Evolutionary conservation across 2,888 invertebrate species (phyloP).

Genomic region (Idaea dimidiata): DNA sequence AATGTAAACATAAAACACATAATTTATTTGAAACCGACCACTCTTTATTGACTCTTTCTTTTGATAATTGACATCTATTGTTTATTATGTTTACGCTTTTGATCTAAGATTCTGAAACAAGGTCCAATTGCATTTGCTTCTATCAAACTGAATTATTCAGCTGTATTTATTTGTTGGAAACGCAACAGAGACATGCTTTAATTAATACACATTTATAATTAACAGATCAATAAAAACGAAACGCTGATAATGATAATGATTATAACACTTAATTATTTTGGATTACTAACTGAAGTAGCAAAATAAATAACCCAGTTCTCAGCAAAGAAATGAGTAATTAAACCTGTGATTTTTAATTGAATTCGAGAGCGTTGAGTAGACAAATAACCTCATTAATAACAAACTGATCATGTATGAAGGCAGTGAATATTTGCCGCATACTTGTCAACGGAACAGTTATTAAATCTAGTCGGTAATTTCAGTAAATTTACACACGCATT

Average conservation of each 20-base stretch:
- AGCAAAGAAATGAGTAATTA: not conserved
- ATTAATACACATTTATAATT: not conserved
- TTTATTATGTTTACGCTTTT: no score
- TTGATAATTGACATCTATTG: no score
- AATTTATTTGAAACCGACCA: no score
- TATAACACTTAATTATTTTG: not conserved
- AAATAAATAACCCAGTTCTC: conserved; percentile 1
- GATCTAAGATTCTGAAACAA: no score
- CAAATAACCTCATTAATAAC: not conserved
- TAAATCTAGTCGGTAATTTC: not conserved
- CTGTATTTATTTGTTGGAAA: not conserved
- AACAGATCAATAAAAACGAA: not conserved
- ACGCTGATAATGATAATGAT: not conserved
- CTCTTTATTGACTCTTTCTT: no score
- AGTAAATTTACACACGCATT: not conserved
- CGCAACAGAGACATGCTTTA: not conserved
- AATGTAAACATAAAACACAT: no score
- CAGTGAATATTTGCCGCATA: not conserved
- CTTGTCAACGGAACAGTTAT: not conserved
- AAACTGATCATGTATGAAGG: not conserved
- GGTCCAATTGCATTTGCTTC: not conserved
- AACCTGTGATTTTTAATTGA: not conserved
- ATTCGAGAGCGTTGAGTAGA: not conserved
- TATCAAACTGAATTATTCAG: not conserved
- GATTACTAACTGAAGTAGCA: not conserved